phyloP scores from a whole-genome alignment of 2,888 invertebrate genomes.

The Hypercompe scribonia region DNA sequence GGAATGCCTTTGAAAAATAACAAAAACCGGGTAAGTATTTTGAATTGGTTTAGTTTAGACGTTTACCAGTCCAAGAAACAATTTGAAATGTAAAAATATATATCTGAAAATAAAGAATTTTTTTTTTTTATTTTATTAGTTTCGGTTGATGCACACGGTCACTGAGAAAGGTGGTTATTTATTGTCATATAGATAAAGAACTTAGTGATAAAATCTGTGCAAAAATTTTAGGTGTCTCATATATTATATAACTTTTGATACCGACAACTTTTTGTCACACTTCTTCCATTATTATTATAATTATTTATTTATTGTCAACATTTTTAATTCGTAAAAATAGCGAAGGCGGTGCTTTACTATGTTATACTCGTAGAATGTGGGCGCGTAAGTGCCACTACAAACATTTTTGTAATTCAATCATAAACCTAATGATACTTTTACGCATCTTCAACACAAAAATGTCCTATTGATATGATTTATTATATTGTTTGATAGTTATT shows the following conservation, averaged over 20 bases:
- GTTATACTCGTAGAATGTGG: constrained; percentile 19
- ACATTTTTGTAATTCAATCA: constrained; percentile 24
- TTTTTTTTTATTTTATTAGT: background rate
- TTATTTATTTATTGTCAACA: no score
- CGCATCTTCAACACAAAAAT: constrained; percentile 13
- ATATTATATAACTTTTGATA: constrained; percentile 1
- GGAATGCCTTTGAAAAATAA: no score
- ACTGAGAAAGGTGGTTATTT: background rate
- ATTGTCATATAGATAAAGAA: background rate
- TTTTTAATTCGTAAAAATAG: constrained; percentile 6
- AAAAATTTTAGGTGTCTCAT: background rate
- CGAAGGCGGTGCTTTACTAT: constrained; percentile 26
- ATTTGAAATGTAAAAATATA: background rate
- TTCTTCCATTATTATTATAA: constrained; percentile 8
- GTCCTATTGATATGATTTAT: constrained; percentile 17
- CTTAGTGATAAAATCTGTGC: background rate
- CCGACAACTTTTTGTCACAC: background rate
- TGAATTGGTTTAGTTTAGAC: no score
- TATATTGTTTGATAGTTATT: constrained; percentile 5
- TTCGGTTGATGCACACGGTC: constrained; percentile 1
- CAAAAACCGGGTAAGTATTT: no score
- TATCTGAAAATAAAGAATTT: background rate
- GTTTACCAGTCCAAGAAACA: background rate
- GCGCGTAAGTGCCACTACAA: constrained; percentile 21
- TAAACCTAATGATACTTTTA: constrained; percentile 15